Evolutionary conservation across 2,113 vertebrate genomes (phyloP).

Genomic region (Meles meles): DNA sequence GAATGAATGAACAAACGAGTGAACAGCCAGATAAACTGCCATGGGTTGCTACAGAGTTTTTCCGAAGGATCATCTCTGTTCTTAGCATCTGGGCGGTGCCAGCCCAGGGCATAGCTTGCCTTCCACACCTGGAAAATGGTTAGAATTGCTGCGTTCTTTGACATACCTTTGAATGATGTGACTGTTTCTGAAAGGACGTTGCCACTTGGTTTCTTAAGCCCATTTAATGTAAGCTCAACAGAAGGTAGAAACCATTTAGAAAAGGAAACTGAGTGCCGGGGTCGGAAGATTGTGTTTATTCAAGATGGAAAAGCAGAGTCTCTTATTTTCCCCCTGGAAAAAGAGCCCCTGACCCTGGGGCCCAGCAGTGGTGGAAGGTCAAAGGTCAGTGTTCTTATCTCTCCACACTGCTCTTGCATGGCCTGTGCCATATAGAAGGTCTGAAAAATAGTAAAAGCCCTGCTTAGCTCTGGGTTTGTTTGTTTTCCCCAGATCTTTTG

Average conservation of each 20-base stretch:
- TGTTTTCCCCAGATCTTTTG: not conserved
- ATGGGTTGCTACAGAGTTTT: not conserved
- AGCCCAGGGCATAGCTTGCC: not conserved
- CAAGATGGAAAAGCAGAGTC: not conserved
- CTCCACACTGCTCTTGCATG: not conserved
- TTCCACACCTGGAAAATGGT: not conserved
- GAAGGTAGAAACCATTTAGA: not conserved
- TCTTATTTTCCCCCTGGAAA: not conserved
- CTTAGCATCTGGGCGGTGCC: not conserved
- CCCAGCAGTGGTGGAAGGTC: not conserved
- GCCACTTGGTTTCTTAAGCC: not conserved
- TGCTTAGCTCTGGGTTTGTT: not conserved
- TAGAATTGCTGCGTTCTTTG: not conserved
- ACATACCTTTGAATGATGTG: not conserved
- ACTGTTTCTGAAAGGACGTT: not conserved
- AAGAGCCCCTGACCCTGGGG: not conserved
- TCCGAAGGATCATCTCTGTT: not conserved
- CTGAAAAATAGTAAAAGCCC: not conserved
- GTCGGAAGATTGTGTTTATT: conserved; percentile 19
- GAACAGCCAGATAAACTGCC: not conserved
- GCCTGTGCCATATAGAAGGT: not conserved
- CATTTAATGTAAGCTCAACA: not conserved
- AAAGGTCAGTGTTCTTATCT: not conserved
- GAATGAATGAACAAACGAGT: not conserved
- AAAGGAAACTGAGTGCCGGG: not conserved